Percentiles rank a stretch among this genome's conserved stretches.
Evolutionary conservation across 2,797 vertebrate genomes (phyloP).

Genomic region (Poeciliopsis gracilis): DNA sequence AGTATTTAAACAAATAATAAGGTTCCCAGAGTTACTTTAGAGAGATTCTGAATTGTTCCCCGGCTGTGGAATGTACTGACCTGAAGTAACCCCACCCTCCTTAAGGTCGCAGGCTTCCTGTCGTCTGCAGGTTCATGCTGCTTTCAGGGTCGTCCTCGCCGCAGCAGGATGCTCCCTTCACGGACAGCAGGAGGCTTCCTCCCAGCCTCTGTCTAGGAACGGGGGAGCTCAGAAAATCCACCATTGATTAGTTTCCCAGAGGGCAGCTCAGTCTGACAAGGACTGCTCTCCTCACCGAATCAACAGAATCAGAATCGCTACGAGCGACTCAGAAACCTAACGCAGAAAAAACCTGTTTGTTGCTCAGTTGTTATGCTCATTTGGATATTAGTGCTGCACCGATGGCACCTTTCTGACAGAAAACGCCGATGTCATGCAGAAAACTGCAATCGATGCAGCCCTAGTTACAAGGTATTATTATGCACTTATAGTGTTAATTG

Average conservation of each 20-base stretch:
- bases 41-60: slow-evolving; percentile 10
- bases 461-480: not conserved
- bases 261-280: not conserved
- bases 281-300: not conserved
- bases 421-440: too few species aligned
- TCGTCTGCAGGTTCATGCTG: not conserved
- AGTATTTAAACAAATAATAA: slow-evolving; percentile 11
- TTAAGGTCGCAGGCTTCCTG: not conserved
- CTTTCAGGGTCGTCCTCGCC: not conserved
- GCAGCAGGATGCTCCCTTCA: slow-evolving; percentile 15
- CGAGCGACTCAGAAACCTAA: not conserved
- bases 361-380: not conserved
- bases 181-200: slow-evolving; percentile 17
- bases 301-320: not conserved
- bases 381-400: not conserved
- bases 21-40: slow-evolving; percentile 26
- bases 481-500: not conserved
- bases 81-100: not conserved
- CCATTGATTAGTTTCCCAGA: slow-evolving; percentile 19
- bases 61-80: slow-evolving; percentile 36
- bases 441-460: too few species aligned
- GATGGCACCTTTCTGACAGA: too few species aligned
- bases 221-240: slow-evolving; percentile 41
- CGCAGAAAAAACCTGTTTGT: not conserved
- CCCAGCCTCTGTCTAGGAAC: slow-evolving; percentile 12